Base-by-base conservation (phyloP, 2,797 vertebrate species). In the Pipistrellus nathusii region DNA sequence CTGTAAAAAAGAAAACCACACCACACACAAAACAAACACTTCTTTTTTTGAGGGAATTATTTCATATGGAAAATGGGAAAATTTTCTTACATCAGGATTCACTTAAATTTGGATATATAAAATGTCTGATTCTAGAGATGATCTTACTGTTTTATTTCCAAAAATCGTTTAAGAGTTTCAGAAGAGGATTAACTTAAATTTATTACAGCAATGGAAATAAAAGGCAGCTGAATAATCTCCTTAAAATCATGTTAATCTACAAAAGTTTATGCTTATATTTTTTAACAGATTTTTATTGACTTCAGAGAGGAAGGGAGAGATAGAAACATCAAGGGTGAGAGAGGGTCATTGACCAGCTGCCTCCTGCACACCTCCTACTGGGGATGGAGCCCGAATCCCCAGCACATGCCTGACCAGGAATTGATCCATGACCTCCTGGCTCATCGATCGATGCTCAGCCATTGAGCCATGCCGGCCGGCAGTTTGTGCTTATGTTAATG, bases 241-340 rank as follows among this genome's bases (percentile, higher is more conserved):
- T 93, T 92, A 78, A 83, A 91, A 75, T 57, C 5, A 59, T 86
- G n/a, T 90, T 88, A 95, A 73, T 82, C 57, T 51, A 48, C 72
- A 86, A 76, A 84, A 75, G 18, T 71, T 38, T 48, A 38, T 88
- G 12, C 44, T 15, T 68, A 21, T 71, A 30, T 84, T 69, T 55
- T 59, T 27, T 27, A 59, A 59, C 57, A 59, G 25, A 30, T 59
- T 30, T 59, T 59, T 59, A 59, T 59, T 30, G 57, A 59, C 27
- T 59, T 59, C 57, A 59, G 57, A 59, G 25, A 59, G 57, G 25
- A 59, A 59, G 25, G 57, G 57, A 59, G 5, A 59, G 25, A 59
- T 59, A 59, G 57, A 59, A 59, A 59, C 57, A 59, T 59, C 57
- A 59, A 14, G 25, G 25, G 13, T 59, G 57, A 27, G 57, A 59